Percentiles rank a stretch among this genome's conserved stretches.
phyloP scores from a whole-genome alignment of 2,888 invertebrate genomes.

The Nebria brevicollis region DNA sequence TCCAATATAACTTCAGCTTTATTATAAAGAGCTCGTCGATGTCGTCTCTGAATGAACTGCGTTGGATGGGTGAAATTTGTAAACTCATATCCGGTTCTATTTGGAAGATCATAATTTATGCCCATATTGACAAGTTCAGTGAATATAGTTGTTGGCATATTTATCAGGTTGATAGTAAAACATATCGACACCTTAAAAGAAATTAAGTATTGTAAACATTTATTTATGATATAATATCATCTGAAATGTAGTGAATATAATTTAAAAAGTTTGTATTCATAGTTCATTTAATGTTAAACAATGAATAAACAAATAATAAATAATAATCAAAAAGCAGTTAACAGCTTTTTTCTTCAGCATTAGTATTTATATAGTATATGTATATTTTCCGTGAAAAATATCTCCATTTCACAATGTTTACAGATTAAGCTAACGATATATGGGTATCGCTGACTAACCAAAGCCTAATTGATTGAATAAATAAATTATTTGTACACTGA shows the following conservation, averaged over 20 bases:
- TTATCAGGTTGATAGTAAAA: slow-evolving; percentile 33
- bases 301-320: no score
- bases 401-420: no score
- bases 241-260: no score
- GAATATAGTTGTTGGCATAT: slow-evolving; percentile 28
- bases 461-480: neutral
- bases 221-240: no score
- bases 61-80: slow-evolving; percentile 21
- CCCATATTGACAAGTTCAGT: slow-evolving; percentile 36
- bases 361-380: no score
- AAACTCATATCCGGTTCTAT: slow-evolving; percentile 28
- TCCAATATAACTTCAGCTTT: slow-evolving; percentile 42
- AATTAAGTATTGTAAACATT: neutral
- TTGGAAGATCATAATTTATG: slow-evolving; percentile 44
- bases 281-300: no score
- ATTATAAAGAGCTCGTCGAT: slow-evolving; percentile 33
- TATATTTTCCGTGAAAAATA: no score
- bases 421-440: neutral
- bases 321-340: no score
- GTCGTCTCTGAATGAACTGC: slow-evolving; percentile 22
- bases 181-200: slow-evolving; percentile 35
- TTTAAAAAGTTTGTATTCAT: no score
- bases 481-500: neutral
- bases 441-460: neutral
- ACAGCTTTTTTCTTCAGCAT: no score